Percentiles rank a stretch among this genome's conserved stretches.
These are phyloP conservation scores for Hypanus sabinus DNA, from an alignment of 2,113 vertebrate genomes.

Conservation along the genomic window DNA sequence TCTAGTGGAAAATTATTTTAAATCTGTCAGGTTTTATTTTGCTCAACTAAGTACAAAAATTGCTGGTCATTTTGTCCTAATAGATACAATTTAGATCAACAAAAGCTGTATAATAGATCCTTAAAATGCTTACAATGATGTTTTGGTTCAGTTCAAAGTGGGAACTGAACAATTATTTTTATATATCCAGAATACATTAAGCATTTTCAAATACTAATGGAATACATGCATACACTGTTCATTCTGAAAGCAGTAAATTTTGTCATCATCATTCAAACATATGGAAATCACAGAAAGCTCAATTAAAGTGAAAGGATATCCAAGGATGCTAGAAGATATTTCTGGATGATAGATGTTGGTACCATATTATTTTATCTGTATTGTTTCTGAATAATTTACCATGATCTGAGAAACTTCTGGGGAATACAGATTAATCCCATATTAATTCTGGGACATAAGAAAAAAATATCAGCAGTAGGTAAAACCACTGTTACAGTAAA, in stretches of 20 bases:
- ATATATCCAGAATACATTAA: neutral
- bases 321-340: neutral
- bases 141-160: neutral
- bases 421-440: neutral
- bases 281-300: neutral
- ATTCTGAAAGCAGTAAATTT: neutral
- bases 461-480: neutral
- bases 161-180: neutral
- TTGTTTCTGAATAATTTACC: neutral
- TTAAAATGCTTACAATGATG: neutral
- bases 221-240: neutral
- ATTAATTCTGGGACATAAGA: neutral
- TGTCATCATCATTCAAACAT: too few relatives aligned
- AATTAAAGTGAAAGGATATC: neutral
- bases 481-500: neutral
- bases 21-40: conserved; percentile 28
- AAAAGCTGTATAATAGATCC: neutral
- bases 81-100: neutral
- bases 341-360: neutral
- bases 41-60: neutral
- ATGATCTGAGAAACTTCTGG: neutral
- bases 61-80: neutral
- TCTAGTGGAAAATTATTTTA: neutral
- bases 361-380: neutral
- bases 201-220: neutral